Conservation (phyloP, 2,797 vertebrate species). For the Decapterus maruadsi region DNA sequence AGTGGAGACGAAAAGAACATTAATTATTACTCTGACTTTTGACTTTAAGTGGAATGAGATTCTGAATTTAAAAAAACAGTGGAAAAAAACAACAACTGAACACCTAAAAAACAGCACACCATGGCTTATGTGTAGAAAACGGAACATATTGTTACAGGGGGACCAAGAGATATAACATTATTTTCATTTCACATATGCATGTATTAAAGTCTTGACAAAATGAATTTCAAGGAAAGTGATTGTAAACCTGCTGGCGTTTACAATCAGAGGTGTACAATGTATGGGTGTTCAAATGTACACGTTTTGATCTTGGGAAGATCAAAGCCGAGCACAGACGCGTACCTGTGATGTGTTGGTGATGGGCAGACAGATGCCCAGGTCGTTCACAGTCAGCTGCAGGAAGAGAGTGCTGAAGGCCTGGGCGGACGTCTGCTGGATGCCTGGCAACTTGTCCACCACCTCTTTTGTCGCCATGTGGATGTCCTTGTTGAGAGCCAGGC, state of each 20-base stretch:
- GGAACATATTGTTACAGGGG: not conserved
- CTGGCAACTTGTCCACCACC: slow-evolving; percentile 98
- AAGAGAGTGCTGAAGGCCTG: slow-evolving; percentile 99
- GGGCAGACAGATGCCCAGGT: slow-evolving; percentile 97
- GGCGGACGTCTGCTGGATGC: slow-evolving; percentile 97
- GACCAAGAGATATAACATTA: no score
- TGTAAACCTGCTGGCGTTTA: not conserved
- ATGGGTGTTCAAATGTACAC: not conserved
- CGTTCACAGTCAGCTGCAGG: slow-evolving; percentile 97
- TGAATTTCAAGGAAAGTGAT: not conserved
- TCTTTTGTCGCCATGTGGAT: slow-evolving; percentile 99
- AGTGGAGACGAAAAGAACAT: not conserved
- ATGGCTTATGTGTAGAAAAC: not conserved
- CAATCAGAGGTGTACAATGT: not conserved
- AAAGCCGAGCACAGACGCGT: not conserved
- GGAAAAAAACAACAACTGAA: not conserved
- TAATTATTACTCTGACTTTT: not conserved
- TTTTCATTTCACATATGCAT: no score
- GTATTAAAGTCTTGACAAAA: not conserved
- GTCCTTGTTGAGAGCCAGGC: slow-evolving; percentile 97
- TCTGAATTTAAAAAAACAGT: not conserved
- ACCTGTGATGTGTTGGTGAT: slow-evolving; percentile 91
- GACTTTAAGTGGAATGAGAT: not conserved
- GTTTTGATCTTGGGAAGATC: not conserved
- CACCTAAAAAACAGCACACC: slow-evolving; percentile 2